Percentiles rank a stretch among this genome's conserved stretches.
phyloP scores from a whole-genome alignment of 2,888 invertebrate species.

The Chaetogeoica ovagalla region DNA sequence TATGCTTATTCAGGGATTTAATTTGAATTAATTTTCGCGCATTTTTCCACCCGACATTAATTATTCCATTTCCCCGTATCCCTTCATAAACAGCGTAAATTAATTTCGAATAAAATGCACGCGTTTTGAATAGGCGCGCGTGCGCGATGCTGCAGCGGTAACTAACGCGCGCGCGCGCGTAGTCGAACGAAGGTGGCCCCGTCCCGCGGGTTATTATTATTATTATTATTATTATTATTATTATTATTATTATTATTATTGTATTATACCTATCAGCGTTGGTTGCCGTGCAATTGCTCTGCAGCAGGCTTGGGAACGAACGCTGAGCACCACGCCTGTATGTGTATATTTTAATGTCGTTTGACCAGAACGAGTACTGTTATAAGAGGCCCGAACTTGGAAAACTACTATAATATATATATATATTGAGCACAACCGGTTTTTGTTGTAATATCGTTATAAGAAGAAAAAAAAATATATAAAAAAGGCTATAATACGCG shows the following conservation, averaged over 20 bases:
- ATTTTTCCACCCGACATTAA: not conserved
- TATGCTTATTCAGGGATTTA: no score
- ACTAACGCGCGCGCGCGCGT: no score
- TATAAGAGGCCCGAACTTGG: slow-evolving; percentile 45
- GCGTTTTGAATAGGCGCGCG: slow-evolving; percentile 12
- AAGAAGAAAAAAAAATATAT: slow-evolving; percentile 2
- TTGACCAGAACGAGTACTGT: slow-evolving; percentile 52
- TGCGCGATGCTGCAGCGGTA: no score
- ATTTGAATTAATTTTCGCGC: not conserved
- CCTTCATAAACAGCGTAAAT: not conserved
- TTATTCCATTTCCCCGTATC: not conserved
- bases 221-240: no score
- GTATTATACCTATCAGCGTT: not conserved
- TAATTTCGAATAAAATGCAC: slow-evolving; percentile 9
- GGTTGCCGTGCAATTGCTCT: slow-evolving; percentile 26
- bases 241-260: no score
- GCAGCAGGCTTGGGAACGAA: slow-evolving; percentile 33
- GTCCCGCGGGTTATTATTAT: no score
- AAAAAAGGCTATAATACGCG: slow-evolving; percentile 10
- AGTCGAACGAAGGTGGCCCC: no score
- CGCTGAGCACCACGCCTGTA: slow-evolving; percentile 41
- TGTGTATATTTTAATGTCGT: slow-evolving; percentile 26
- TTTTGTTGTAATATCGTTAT: slow-evolving; percentile 42
- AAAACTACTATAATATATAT: slow-evolving; percentile 29
- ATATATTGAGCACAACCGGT: slow-evolving; percentile 23